Conservation (phyloP, 2,113 vertebrate genomes). For the Columba livia region DNA sequence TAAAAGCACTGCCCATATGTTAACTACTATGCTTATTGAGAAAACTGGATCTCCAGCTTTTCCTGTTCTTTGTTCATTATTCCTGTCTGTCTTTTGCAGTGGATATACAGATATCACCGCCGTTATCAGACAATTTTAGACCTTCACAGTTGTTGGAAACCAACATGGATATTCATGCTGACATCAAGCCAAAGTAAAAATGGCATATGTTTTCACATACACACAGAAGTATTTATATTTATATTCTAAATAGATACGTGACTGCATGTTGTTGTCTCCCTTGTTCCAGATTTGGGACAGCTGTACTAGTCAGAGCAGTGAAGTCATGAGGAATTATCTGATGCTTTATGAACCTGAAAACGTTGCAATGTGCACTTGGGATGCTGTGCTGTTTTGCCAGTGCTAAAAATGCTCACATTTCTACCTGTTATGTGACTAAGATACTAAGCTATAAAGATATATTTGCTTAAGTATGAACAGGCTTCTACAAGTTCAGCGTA, state of each 20-base stretch:
- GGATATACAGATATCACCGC: constrained; percentile 25
- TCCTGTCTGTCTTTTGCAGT: constrained; percentile 55
- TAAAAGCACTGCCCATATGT: not conserved
- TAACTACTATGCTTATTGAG: not conserved
- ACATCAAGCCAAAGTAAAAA: constrained; percentile 63
- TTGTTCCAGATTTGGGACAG: not conserved
- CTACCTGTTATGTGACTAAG: not conserved
- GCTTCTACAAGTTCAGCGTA: not conserved
- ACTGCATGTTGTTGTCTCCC: not conserved
- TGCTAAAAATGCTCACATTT: not conserved
- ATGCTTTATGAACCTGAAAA: not conserved
- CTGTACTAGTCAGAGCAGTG: not conserved
- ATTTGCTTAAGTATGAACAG: fast-evolving
- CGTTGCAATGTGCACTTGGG: fast-evolving
- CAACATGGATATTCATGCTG: constrained; percentile 32
- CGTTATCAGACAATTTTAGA: constrained; percentile 11
- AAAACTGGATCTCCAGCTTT: not conserved
- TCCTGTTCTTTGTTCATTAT: not conserved
- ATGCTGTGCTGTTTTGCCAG: not conserved
- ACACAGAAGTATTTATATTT: not conserved
- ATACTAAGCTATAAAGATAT: not conserved
- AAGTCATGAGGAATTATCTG: not conserved
- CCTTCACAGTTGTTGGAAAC: constrained; percentile 39
- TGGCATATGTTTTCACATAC: not conserved
- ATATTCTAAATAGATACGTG: not conserved